A percentile compares a stretch with the other conserved stretches of the same genome.
These are phyloP conservation scores for Physocephala rufipes DNA, from an alignment of 2,888 invertebrate genomes.

Conservation along the genomic window DNA sequence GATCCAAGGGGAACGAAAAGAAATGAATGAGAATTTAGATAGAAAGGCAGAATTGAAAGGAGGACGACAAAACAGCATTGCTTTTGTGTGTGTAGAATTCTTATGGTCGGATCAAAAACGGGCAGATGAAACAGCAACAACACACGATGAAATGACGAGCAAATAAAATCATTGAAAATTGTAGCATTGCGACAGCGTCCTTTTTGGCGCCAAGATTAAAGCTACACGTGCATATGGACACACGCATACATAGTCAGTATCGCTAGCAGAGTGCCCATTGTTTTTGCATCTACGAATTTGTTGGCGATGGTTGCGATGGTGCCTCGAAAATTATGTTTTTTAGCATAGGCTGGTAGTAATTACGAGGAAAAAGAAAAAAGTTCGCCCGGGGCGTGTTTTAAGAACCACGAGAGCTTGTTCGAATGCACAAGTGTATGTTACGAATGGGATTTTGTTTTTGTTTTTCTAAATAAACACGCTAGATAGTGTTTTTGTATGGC, in stretches of 20 bases:
- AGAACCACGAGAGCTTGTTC: background rate
- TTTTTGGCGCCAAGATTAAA: constrained; percentile 34
- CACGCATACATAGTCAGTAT: constrained; percentile 4
- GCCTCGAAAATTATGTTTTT: no score
- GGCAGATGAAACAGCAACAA: background rate
- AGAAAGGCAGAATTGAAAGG: background rate
- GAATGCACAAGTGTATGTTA: no score
- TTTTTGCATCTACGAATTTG: background rate
- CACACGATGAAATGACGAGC: no score
- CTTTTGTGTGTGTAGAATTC: no score
- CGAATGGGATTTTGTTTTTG: no score
- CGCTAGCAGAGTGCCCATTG: background rate
- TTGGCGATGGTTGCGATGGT: no score
- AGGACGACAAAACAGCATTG: background rate
- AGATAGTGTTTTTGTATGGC: no score
- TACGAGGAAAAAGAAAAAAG: background rate
- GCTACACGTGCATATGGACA: background rate
- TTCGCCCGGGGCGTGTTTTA: background rate
- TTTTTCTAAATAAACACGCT: no score
- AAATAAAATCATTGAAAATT: background rate
- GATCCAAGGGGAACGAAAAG: background rate
- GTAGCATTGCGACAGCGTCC: constrained; percentile 30
- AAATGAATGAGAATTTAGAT: background rate
- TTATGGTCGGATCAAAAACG: background rate
- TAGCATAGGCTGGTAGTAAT: no score